These are phyloP conservation scores for Aspidiotus rigidus DNA, from an alignment of 2,888 invertebrate species.

Conservation along the genomic window DNA sequence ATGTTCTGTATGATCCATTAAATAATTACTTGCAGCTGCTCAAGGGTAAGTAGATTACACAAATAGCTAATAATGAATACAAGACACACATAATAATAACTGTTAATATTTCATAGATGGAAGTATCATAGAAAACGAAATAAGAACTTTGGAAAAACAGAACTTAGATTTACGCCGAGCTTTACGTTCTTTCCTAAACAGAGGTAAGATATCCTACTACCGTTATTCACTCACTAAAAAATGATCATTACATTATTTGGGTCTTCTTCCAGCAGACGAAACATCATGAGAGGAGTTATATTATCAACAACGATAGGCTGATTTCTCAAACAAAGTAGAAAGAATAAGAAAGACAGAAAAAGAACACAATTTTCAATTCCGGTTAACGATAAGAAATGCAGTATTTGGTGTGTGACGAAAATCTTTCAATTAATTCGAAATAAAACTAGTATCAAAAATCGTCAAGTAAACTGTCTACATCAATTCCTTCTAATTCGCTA, in stretches of 20 bases:
- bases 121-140: neutral
- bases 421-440: neutral
- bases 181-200: neutral
- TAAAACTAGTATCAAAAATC: slow-evolving; percentile 35
- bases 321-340: too few species aligned
- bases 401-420: neutral
- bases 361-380: too few species aligned
- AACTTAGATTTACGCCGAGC: neutral
- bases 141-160: slow-evolving; percentile 6
- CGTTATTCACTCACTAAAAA: too few species aligned
- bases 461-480: slow-evolving; percentile 38
- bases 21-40: neutral
- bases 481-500: slow-evolving; percentile 38
- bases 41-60: neutral
- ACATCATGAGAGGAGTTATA: too few species aligned
- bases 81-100: neutral
- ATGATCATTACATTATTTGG: too few species aligned
- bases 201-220: neutral
- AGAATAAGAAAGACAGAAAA: too few species aligned
- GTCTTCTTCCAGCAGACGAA: too few species aligned
- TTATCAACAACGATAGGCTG: too few species aligned
- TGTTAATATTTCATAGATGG: neutral
- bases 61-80: neutral
- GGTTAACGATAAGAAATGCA: too few species aligned
- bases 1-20: neutral